Evolutionary conservation across 2,113 vertebrate species (phyloP).

Genomic region (Embiotoca jacksoni): DNA sequence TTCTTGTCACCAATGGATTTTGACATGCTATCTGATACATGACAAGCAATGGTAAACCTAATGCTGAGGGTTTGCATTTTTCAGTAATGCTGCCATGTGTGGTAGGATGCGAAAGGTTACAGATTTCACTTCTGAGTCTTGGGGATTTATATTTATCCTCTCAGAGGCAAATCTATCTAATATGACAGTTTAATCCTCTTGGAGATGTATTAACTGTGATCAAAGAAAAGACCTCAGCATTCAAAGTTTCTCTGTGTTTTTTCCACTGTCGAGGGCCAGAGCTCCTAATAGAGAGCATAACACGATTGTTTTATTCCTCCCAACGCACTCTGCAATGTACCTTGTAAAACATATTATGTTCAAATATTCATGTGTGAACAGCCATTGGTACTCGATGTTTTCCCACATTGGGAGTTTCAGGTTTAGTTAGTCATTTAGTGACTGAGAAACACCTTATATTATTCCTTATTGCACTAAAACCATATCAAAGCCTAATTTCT

Average conservation of each 20-base stretch:
- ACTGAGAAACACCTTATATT: not conserved
- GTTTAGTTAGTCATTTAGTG: not conserved
- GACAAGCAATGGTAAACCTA: constrained; percentile 40
- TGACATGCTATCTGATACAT: constrained; percentile 43
- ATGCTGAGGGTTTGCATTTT: constrained; percentile 55
- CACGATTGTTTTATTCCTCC: constrained; percentile 27
- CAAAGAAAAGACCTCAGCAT: constrained; percentile 67
- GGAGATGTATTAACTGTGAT: constrained; percentile 68
- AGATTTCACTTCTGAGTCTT: constrained; percentile 64
- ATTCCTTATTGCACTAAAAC: not conserved
- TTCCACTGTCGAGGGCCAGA: constrained; percentile 17
- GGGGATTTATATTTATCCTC: constrained; percentile 70
- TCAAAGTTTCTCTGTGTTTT: constrained; percentile 51
- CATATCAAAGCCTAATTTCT: not conserved
- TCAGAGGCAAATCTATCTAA: constrained; percentile 72
- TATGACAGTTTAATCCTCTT: constrained; percentile 77
- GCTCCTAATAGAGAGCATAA: constrained; percentile 32
- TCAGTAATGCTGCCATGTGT: constrained; percentile 36
- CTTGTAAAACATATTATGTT: not conserved
- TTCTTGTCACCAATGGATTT: constrained; percentile 16
- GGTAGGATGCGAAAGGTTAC: constrained; percentile 56
- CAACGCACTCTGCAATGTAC: not conserved
- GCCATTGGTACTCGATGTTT: not conserved
- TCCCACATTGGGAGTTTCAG: not conserved
- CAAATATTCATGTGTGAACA: not conserved